A percentile compares a stretch with the other conserved stretches of the same genome.
Evolutionary conservation across 2,113 vertebrate genomes (phyloP).

Genomic region (Onychostruthus taczanowskii): DNA sequence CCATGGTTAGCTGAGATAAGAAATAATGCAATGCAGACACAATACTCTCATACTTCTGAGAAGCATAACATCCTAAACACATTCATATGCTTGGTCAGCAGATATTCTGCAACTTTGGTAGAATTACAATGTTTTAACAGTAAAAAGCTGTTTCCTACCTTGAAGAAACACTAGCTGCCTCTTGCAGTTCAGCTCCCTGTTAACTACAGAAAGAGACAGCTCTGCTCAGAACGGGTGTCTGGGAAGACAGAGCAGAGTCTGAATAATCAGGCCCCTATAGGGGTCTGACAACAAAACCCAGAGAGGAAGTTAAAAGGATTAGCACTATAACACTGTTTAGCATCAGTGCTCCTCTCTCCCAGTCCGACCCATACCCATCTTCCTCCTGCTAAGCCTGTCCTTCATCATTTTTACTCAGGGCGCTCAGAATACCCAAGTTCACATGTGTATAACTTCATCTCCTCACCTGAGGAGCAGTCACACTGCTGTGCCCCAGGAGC

Average conservation of each 20-base stretch:
- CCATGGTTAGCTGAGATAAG: constrained; percentile 51
- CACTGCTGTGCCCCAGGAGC: not conserved
- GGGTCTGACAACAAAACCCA: constrained; percentile 10
- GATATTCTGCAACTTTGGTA: not conserved
- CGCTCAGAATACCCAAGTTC: not conserved
- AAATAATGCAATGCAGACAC: constrained; percentile 14
- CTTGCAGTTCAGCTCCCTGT: not conserved
- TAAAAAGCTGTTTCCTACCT: not conserved
- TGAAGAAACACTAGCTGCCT: not conserved
- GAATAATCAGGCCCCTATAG: not conserved
- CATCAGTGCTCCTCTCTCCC: not conserved
- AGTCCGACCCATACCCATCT: not conserved
- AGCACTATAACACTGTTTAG: not conserved
- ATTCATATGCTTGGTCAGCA: not conserved
- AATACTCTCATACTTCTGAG: constrained; percentile 1
- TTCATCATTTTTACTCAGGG: not conserved
- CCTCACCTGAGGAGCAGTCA: not conserved
- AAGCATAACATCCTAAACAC: not conserved
- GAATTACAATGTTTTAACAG: constrained; percentile 9
- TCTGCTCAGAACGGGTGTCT: not conserved
- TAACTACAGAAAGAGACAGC: not conserved
- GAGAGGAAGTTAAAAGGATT: constrained; percentile 39
- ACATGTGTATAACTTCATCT: not conserved
- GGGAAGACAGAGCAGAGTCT: not conserved
- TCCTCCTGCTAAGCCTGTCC: not conserved